These are phyloP conservation scores for Stegodyphus mimosarum DNA, from an alignment of 1,140 invertebrate species.

Conservation along the genomic window DNA sequence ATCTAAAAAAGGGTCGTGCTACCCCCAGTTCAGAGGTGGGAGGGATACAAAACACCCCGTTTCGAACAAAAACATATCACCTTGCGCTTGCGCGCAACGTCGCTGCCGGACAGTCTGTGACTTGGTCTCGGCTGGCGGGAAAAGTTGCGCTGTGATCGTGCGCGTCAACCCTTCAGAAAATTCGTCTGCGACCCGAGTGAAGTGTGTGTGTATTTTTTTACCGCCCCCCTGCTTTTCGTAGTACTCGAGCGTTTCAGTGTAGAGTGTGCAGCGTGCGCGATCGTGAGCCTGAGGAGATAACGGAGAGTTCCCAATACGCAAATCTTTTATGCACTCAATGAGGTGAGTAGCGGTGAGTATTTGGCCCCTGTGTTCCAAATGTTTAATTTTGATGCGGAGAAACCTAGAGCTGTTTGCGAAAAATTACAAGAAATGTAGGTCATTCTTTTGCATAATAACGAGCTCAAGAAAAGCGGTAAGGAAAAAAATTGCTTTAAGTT, in stretches of 20 bases:
- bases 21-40: too few species aligned
- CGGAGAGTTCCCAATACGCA: not conserved
- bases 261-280: conserved; percentile 15
- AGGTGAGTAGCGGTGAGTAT: conserved; percentile 54
- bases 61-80: conserved; percentile 54
- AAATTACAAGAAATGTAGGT: too few species aligned
- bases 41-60: not conserved
- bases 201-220: conserved; percentile 41
- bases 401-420: too few species aligned
- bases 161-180: conserved; percentile 31
- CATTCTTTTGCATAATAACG: too few species aligned
- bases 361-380: not conserved
- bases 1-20: too few species aligned
- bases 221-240: conserved; percentile 21
- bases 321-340: conserved; percentile 40
- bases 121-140: conserved; percentile 52
- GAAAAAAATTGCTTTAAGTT: too few species aligned
- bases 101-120: conserved; percentile 58
- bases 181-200: conserved; percentile 33
- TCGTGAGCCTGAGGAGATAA: not conserved
- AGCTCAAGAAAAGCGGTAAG: too few species aligned
- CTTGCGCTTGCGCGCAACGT: conserved; percentile 23
- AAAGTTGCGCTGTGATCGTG: conserved; percentile 54
- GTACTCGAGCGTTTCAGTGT: conserved; percentile 20
- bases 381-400: too few species aligned